Evolutionary conservation across 2,113 vertebrate species (phyloP).

Genomic region (Trichomycterus rosablanca): DNA sequence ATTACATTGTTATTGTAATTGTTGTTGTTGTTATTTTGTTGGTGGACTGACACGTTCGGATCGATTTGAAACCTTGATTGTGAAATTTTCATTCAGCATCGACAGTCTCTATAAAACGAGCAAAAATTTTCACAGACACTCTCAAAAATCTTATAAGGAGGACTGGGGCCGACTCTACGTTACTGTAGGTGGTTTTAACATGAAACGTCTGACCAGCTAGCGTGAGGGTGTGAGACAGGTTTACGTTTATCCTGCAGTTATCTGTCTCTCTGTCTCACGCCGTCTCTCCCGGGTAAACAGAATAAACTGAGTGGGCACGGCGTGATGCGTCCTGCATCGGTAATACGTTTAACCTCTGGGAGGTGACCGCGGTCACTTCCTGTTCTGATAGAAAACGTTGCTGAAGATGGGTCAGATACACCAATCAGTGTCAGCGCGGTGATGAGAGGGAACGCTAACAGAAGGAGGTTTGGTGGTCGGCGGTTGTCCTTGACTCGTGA

Average conservation of each 20-base stretch:
- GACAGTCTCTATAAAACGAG: too few species aligned
- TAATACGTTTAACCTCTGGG: background rate
- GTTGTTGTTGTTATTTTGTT: too few species aligned
- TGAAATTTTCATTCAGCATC: too few species aligned
- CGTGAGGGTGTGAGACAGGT: background rate
- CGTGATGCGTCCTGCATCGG: background rate
- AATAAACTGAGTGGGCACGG: background rate
- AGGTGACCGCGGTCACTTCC: conserved; percentile 17
- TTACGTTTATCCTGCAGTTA: background rate
- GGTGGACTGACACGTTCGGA: too few species aligned
- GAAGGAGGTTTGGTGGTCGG: background rate
- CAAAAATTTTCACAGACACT: too few species aligned
- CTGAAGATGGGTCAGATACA: conserved; percentile 30
- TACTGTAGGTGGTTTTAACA: too few species aligned
- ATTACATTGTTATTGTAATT: too few species aligned
- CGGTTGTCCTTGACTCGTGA: conserved; percentile 2
- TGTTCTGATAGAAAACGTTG: conserved; percentile 13
- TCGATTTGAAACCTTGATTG: too few species aligned
- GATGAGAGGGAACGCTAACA: conserved; percentile 35
- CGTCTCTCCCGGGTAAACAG: background rate
- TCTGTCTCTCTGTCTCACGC: conserved; percentile 1
- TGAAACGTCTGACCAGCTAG: too few species aligned
- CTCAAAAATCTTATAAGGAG: too few species aligned
- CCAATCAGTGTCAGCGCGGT: conserved; percentile 35
- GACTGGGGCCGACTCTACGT: too few species aligned